Evolutionary conservation across 1,140 invertebrate genomes (phyloP), one percentile per base, ranked within the genome.

Genomic region (Arctopsyche grandis): DNA sequence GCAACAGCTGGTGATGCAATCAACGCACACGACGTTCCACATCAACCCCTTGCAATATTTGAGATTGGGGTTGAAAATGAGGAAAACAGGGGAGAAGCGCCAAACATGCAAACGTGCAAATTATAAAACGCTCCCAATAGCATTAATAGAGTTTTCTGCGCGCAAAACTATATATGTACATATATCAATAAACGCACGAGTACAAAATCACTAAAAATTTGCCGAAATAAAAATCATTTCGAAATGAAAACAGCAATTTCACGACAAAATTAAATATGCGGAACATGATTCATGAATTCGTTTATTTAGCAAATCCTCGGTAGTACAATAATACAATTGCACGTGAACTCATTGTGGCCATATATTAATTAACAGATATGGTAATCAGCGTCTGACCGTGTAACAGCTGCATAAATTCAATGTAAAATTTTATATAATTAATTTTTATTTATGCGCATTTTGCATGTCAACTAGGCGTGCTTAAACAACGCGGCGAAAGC

Each of bases 1-100:
- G 63, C 24, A 66, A 26, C 63, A 66, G 63, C 63, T 66, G 63
- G 63, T 24, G 22, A 22, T 26, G 63, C 63, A 66, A 66, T 66
- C 63, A 66, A 66, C 63, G 63, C 63, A 52, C 48, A 16, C 10
- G 48, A 52, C 48, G 48, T 52, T 52, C 48, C 48, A 12, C 48
- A 12, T 52, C 48, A 52, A 14, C 48, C 16, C 12, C 12, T 52
- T 52, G 12, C 48, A 14, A 52, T 52, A 14, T 52, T 14, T 1
- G 16, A 3, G 48, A 52, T n/a, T n/a, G 48, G 48, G 48, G 48
- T 12, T 52, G 3, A 4, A 52, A 52, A 52, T 10, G 48, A 14
- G 4, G 16, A 52, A 52, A 52, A 52, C 16, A 52, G 48, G 48
- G 48, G 48, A 52, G 48, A 52, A 52, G 48, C 16, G 16, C 12